Percentiles rank a stretch among this genome's conserved stretches.
These are phyloP conservation scores for Armadillidium nasatum DNA, from an alignment of 1,140 invertebrate genomes.

Conservation along the genomic window DNA sequence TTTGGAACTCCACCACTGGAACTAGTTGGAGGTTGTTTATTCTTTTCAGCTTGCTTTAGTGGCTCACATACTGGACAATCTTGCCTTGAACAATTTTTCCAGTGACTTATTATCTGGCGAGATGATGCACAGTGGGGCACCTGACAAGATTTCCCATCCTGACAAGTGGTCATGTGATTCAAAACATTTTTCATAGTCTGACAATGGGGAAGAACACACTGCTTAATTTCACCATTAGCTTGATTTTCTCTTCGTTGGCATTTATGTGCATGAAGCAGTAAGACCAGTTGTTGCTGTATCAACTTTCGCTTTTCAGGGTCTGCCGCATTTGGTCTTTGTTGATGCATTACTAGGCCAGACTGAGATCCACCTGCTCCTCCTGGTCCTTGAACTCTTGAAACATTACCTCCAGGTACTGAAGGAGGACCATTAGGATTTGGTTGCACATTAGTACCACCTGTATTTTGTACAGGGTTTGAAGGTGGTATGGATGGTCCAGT, in stretches of 20 bases:
- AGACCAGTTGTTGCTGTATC: constrained; percentile 96
- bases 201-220: constrained; percentile 90
- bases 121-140: constrained; percentile 97
- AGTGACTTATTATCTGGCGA: constrained; percentile 96
- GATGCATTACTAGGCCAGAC: neutral
- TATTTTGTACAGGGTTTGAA: neutral
- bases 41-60: constrained; percentile 85
- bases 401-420: neutral
- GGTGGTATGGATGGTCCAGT: neutral
- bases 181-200: constrained; percentile 99
- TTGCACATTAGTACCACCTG: neutral
- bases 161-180: constrained; percentile 96
- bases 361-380: neutral
- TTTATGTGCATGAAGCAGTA: constrained; percentile 96
- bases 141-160: constrained; percentile 81
- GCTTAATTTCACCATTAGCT: constrained; percentile 47
- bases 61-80: constrained; percentile 98
- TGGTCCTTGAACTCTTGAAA: neutral
- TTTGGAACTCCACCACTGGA: constrained; percentile 21
- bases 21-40: constrained; percentile 50
- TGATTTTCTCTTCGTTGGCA: constrained; percentile 76
- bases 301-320: constrained; percentile 97
- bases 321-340: constrained; percentile 51
- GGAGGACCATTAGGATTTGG: neutral
- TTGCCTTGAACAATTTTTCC: constrained; percentile 91